phyloP scores from a whole-genome alignment of 1,140 invertebrate genomes.

The Octopus bimaculoides region DNA sequence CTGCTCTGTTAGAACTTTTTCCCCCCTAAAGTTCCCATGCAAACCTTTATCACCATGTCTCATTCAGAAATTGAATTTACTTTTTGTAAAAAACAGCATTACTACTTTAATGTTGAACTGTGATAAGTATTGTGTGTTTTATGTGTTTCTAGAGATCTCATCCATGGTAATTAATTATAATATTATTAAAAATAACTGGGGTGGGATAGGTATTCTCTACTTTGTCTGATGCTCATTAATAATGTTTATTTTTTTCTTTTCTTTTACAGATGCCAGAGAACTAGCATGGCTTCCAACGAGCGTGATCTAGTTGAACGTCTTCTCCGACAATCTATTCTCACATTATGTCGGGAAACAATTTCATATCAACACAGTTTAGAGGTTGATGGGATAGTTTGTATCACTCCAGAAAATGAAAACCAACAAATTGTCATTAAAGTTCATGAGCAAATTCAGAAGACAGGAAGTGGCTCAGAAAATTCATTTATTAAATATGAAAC shows the following conservation, averaged over 20 bases:
- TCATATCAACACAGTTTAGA: conserved; percentile 29
- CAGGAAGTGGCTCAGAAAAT: neutral
- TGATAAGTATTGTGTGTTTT: too few species aligned
- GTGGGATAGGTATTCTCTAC: too few species aligned
- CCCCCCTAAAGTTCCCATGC: too few species aligned
- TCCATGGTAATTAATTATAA: too few species aligned
- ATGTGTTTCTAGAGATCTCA: too few species aligned
- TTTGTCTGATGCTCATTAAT: too few species aligned
- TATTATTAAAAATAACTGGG: too few species aligned
- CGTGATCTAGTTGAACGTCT: conserved; percentile 32
- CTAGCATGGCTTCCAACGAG: conserved; percentile 23
- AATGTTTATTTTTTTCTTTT: neutral
- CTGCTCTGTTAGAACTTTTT: too few species aligned
- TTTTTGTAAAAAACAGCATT: too few species aligned
- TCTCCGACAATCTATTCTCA: conserved; percentile 41
- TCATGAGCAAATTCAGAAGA: conserved; percentile 32
- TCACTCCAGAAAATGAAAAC: conserved; percentile 31
- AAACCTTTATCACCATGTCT: too few species aligned
- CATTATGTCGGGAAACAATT: conserved; percentile 39
- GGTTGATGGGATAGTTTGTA: conserved; percentile 45
- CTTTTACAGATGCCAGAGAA: conserved; percentile 1
- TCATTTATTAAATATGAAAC: conserved; percentile 8
- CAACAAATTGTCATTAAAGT: conserved; percentile 45
- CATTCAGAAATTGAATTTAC: too few species aligned
- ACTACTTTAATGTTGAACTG: too few species aligned